These are phyloP conservation scores for Phlogophora meticulosa DNA, from an alignment of 2,888 invertebrate genomes.

Conservation along the genomic window DNA sequence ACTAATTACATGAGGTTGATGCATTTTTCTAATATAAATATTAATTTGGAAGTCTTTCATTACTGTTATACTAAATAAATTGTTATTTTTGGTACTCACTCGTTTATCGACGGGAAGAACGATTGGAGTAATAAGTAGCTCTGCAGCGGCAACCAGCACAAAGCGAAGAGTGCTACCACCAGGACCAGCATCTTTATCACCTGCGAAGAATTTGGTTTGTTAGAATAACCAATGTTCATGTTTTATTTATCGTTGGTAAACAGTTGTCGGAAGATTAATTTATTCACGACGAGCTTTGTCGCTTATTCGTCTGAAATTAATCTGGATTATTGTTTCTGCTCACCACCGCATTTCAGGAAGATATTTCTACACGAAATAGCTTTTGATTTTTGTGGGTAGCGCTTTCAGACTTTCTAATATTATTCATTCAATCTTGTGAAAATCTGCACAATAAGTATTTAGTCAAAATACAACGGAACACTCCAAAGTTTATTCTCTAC, in stretches of 20 bases:
- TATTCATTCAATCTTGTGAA: not conserved
- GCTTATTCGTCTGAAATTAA: slow-evolving; percentile 12
- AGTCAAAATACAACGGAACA: too few species aligned
- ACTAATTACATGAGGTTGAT: too few species aligned
- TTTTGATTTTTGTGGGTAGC: not conserved
- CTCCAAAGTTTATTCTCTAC: not conserved
- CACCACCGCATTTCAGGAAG: not conserved
- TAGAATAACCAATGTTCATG: slow-evolving; percentile 7
- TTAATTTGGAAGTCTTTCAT: too few species aligned
- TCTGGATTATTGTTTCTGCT: slow-evolving; percentile 22
- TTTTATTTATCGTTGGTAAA: slow-evolving; percentile 15
- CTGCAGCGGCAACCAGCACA: slow-evolving; percentile 96
- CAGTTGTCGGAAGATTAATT: slow-evolving; percentile 19
- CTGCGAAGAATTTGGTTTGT: slow-evolving; percentile 83
- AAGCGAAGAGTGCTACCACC: slow-evolving; percentile 95
- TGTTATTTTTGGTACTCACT: slow-evolving; percentile 86
- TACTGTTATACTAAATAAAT: not conserved
- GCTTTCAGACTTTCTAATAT: not conserved
- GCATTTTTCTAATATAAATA: too few species aligned
- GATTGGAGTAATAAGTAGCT: slow-evolving; percentile 94
- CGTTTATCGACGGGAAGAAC: slow-evolving; percentile 93
- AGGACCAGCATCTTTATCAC: slow-evolving; percentile 97
- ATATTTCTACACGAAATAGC: not conserved
- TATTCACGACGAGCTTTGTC: slow-evolving; percentile 11
- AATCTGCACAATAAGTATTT: too few species aligned